phyloP scores from a whole-genome alignment of 1,140 invertebrate species.

The Agraylea sexmaculata region DNA sequence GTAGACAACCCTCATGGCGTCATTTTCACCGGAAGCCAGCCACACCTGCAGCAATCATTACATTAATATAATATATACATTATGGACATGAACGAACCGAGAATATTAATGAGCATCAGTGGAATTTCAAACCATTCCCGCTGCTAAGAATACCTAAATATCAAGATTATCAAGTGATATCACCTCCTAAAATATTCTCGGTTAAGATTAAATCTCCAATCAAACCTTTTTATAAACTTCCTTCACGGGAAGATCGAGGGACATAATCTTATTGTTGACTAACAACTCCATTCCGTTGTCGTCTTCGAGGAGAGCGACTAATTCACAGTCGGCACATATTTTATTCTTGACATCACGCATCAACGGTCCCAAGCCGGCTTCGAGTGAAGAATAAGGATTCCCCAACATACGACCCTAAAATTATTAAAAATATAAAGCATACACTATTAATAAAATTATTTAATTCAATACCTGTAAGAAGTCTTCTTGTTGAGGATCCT shows the following conservation, averaged over 20 bases:
- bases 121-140: not conserved
- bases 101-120: not conserved
- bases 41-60: constrained; percentile 44
- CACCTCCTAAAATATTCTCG: too few relatives aligned
- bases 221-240: constrained; percentile 81
- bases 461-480: constrained; percentile 84
- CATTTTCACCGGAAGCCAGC: constrained; percentile 75
- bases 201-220: too few relatives aligned
- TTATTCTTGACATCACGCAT: constrained; percentile 99
- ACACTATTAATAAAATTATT: too few relatives aligned
- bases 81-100: not conserved
- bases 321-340: constrained; percentile 93
- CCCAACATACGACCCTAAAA: constrained; percentile 86
- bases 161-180: too few relatives aligned
- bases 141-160: not conserved
- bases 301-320: constrained; percentile 91
- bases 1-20: constrained; percentile 97
- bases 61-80: constrained; percentile 6
- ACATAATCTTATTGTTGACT: constrained; percentile 98
- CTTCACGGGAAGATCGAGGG: constrained; percentile 87
- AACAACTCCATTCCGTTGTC: constrained; percentile 98
- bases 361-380: constrained; percentile 85
- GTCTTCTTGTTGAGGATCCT: constrained; percentile 97
- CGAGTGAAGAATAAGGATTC: constrained; percentile 91
- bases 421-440: constrained; percentile 2